These are phyloP conservation scores for Autographa gamma DNA, from an alignment of 2,888 invertebrate species.

Conservation along the genomic window DNA sequence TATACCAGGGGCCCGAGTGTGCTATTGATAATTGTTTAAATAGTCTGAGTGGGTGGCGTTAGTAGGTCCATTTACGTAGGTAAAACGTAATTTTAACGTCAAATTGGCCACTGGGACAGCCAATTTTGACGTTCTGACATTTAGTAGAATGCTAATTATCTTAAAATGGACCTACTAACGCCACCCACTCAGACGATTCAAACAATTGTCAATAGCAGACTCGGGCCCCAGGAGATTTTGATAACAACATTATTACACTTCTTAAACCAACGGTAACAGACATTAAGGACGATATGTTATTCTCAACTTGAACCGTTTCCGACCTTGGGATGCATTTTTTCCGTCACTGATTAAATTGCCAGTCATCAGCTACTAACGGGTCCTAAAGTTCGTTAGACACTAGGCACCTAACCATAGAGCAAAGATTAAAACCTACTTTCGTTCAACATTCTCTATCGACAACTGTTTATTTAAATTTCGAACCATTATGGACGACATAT, in stretches of 20 bases:
- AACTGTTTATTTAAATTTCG: background rate
- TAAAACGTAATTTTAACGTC: too few species aligned
- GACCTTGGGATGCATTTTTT: constrained; percentile 5
- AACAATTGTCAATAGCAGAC: too few species aligned
- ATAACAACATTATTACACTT: background rate
- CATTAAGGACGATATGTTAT: background rate
- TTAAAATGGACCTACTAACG: too few species aligned
- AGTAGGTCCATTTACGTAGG: too few species aligned
- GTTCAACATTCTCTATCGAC: background rate
- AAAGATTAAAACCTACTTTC: constrained; percentile 2
- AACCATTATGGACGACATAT: background rate
- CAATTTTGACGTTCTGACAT: too few species aligned
- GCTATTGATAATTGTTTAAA: too few species aligned
- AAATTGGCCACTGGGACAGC: too few species aligned
- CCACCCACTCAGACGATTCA: too few species aligned
- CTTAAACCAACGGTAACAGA: background rate
- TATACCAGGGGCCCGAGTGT: too few species aligned
- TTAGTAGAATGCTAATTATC: too few species aligned
- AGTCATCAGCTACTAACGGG: background rate
- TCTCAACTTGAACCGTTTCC: background rate
- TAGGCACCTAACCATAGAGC: background rate
- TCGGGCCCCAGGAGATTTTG: too few species aligned
- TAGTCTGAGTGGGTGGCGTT: too few species aligned
- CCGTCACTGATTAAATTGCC: background rate
- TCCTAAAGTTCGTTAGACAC: background rate